Evolutionary conservation across 2,113 vertebrate genomes (phyloP), one percentile per base, ranked within the genome.

Genomic region (Sinocyclocheilus grahami): DNA sequence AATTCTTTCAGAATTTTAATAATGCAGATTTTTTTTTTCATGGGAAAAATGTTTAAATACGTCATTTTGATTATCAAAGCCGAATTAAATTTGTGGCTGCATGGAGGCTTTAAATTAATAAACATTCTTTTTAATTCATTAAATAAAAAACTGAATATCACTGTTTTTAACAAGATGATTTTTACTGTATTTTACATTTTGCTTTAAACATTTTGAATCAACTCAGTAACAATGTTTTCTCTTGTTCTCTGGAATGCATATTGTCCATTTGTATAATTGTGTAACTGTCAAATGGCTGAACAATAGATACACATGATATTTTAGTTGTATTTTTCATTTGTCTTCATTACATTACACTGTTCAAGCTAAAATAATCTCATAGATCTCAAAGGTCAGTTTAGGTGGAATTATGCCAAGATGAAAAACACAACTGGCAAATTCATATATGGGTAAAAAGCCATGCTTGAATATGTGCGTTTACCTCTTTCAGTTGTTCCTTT

Each of bases 401-500:
- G 33, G 37, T 42, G 9, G 20, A 46, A n/a, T 22, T 46, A 42
- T 39, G 4, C 18, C 71, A 48, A 48, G 22, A 48, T 22, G 18
- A 42, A 72, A 72, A n/a, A 72, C 18, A 72, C 69, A 2, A 42
- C 0, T 42, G 69, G 37, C 39, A 11, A 39, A 72, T 42, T 42
- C 69, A 72, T 39, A 39, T 3, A 37, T 72, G 69, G 69, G 33
- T 42, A 48, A 48, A 48, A 48, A 46, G 22, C 20, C 20, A 24
- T 14, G 22, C 11, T 48, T 24, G 12, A 46, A 46, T 3, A 20
- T 53, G 24, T 53, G 24, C 4, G 6, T 78, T 33, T 33, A 96
- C 98, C 97, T 99, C 98, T 93, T 99, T 99, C 71, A 99, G 96
- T 86, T 99, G 97, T 86, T 99, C 98, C 92, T 99, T 99, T 91